A percentile compares a stretch with the other conserved stretches of the same genome.
Conservation (phyloP, 2,797 vertebrate species). For the Tarsius wallacei region DNA sequence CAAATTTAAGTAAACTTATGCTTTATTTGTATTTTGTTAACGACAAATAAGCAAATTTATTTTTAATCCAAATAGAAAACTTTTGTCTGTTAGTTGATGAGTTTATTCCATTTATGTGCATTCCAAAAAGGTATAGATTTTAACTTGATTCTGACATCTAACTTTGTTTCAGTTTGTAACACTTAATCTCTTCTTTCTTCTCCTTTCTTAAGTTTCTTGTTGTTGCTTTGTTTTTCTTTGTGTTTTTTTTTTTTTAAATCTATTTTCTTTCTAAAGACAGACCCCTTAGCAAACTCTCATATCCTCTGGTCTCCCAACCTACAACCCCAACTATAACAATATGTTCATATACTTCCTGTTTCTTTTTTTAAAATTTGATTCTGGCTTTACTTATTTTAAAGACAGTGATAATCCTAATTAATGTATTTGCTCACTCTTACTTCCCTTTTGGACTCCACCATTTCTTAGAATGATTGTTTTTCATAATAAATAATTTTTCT, state of each 20-base stretch:
- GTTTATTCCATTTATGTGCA: not conserved
- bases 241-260: not conserved
- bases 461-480: not conserved
- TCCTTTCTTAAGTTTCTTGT: not conserved
- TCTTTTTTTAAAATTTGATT: not conserved
- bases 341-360: not conserved
- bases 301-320: not conserved
- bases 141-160: not conserved
- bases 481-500: not conserved
- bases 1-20: not conserved
- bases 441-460: not conserved
- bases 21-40: not conserved
- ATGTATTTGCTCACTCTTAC: not conserved
- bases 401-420: not conserved
- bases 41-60: not conserved
- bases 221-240: too few species aligned
- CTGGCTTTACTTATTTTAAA: not conserved
- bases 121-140: not conserved
- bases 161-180: not conserved
- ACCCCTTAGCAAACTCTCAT: not conserved
- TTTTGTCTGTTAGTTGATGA: not conserved
- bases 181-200: not conserved
- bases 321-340: not conserved
- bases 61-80: not conserved
- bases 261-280: not conserved